These are phyloP conservation scores for Pelochelys cantorii DNA, from an alignment of 2,797 vertebrate species.

Conservation along the genomic window DNA sequence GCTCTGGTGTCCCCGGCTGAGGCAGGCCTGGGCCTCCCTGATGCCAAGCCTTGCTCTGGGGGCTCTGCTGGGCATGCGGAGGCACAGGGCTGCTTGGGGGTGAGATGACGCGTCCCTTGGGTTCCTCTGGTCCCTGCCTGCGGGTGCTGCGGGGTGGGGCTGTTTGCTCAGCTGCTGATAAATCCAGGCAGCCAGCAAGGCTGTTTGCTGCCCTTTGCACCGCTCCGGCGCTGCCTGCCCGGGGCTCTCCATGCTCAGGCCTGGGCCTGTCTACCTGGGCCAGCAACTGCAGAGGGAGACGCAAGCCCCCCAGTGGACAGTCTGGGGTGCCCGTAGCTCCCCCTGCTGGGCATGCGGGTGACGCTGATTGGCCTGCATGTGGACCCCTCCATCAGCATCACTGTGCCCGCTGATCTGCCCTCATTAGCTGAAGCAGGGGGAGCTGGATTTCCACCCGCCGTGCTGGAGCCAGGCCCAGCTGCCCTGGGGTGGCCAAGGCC, in stretches of 20 bases:
- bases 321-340: not conserved
- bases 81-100: not conserved
- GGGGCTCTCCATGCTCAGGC: not conserved
- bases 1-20: not conserved
- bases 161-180: not conserved
- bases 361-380: not conserved
- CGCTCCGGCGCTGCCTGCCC: too few relatives aligned
- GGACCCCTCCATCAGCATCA: not conserved
- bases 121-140: not conserved
- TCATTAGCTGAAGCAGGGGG: not conserved
- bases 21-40: not conserved
- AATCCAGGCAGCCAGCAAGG: not conserved
- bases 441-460: not conserved
- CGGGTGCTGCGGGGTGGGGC: not conserved
- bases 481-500: too few relatives aligned
- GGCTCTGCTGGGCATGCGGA: not conserved
- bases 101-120: too few relatives aligned
- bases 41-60: too few relatives aligned
- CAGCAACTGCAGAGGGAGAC: not conserved
- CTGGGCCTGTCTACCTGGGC: not conserved
- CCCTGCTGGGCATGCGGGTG: not conserved
- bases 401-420: not conserved
- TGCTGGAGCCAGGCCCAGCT: too few relatives aligned
- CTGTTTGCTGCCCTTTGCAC: not conserved
- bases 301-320: not conserved